These are phyloP conservation scores for Apostichopus parvimensis DNA, from an alignment of 35 echinoderm and acorn worm genomes.

Conservation along the genomic window DNA sequence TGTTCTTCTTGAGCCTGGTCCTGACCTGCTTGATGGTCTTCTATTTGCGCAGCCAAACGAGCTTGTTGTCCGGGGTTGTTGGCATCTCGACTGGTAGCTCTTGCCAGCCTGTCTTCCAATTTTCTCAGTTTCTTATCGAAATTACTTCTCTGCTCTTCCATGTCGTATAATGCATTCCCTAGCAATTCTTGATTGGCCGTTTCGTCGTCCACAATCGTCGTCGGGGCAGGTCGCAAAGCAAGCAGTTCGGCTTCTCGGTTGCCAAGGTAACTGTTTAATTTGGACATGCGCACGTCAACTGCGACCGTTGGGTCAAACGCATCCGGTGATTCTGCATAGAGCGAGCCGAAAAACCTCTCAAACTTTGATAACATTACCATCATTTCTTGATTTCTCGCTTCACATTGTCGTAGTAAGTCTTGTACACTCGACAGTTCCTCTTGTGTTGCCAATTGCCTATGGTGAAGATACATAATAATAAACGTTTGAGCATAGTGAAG, in stretches of 20 bases:
- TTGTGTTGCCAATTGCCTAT: conserved; percentile 5
- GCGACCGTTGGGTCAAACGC: conserved; percentile 56
- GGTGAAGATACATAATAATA: not conserved
- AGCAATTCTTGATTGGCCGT: conserved; percentile 65
- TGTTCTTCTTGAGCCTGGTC: not conserved
- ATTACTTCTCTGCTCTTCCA: conserved; percentile 44
- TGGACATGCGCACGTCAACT: conserved; percentile 60
- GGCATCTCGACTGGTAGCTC: not conserved
- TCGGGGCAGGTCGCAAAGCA: conserved; percentile 59
- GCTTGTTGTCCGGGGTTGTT: not conserved
- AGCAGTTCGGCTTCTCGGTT: conserved; percentile 77
- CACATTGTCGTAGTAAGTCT: conserved; percentile 11
- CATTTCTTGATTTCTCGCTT: conserved; percentile 37
- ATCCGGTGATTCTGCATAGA: conserved; percentile 77
- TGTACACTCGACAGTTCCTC: conserved; percentile 16
- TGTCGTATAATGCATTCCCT: conserved; percentile 50
- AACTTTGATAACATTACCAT: conserved; percentile 66
- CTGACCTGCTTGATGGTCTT: not conserved
- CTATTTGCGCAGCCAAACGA: not conserved
- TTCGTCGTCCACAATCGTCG: conserved; percentile 41
- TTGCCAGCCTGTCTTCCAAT: conserved; percentile 19
- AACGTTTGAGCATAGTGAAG: not conserved
- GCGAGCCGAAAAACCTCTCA: conserved; percentile 77
- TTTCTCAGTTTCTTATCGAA: conserved; percentile 43
- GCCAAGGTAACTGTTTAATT: conserved; percentile 77